These are phyloP conservation scores for Pelecanoides urinatrix DNA, from an alignment of 2,113 vertebrate species.

Conservation along the genomic window DNA sequence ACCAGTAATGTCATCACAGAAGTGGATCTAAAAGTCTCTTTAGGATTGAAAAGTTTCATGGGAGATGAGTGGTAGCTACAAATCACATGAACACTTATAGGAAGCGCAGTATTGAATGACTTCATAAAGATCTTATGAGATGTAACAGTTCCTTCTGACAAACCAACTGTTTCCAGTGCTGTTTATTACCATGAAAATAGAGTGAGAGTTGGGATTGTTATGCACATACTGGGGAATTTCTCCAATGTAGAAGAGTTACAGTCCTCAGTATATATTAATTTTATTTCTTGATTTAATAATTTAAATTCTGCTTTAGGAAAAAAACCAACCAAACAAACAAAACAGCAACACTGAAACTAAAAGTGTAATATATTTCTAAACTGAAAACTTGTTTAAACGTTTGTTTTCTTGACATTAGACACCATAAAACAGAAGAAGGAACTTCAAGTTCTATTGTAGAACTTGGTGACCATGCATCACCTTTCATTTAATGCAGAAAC, in stretches of 20 bases:
- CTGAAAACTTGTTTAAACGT: not conserved
- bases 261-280: not conserved
- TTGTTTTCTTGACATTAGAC: not conserved
- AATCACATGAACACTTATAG: not conserved
- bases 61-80: not conserved
- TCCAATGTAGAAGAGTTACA: not conserved
- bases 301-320: not conserved
- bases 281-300: not conserved
- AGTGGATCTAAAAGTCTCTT: not conserved
- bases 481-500: not conserved
- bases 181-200: not conserved
- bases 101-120: not conserved
- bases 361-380: not conserved
- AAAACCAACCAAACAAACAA: not conserved
- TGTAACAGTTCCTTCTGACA: not conserved
- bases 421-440: not conserved
- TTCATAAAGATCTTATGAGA: not conserved
- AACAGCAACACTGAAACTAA: not conserved
- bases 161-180: not conserved
- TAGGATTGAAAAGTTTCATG: not conserved
- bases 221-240: not conserved
- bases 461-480: not conserved
- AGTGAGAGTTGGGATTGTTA: not conserved
- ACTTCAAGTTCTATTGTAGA: not conserved
- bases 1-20: not conserved